Evolutionary conservation across 2,113 vertebrate species (phyloP), one percentile per base, ranked within the genome.

Genomic region (Galeopterus variegatus): DNA sequence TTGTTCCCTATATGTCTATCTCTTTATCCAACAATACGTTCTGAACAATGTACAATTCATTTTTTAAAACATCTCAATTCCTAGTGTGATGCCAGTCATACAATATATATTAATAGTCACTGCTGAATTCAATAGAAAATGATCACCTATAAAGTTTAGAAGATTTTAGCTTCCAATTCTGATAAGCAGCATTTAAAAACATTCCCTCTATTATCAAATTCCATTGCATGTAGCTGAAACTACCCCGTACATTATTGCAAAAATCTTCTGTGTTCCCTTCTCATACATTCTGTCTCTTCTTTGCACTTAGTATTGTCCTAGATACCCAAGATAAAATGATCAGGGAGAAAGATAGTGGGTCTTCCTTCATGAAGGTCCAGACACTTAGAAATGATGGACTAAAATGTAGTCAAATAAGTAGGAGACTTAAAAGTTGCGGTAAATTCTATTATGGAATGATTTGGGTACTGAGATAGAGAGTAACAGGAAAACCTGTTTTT

Each of bases 121-220:
- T 17, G 67, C 50, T 86, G 13, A 94, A 92, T 79, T 92, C 6
- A 89, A 18, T 14, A 48, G 23, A 64, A 80, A 65, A 3, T 26
- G 14, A 48, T 84, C 52, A 45, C n/a, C 45, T 86, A 6, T 50
- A 60, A 83, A 7, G 54, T 10, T 70, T 41, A n/a, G 28, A 73
- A 9, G 12, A 73, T 56, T 80, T 83, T 31, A 50, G 45, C 52
- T 83, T 93, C 31, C 31, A 91, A 31, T 0, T 83, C 24, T 73
- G 85, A 88, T 69, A 77, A 70, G 88, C 5, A 79, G 33, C 9
- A 54, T 76, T 96, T 81, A 23, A 70, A 83, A 88, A 80, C 12
- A 92, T 73, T 28, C 19, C 65, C 18, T 83, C 13, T 96, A 5
- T 56, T 96, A 79, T 80, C 18, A 62, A 85, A 79, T 92, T 90